Evolutionary conservation across 2,797 vertebrate species (phyloP).

Genomic region (Aldrovandia affinis): DNA sequence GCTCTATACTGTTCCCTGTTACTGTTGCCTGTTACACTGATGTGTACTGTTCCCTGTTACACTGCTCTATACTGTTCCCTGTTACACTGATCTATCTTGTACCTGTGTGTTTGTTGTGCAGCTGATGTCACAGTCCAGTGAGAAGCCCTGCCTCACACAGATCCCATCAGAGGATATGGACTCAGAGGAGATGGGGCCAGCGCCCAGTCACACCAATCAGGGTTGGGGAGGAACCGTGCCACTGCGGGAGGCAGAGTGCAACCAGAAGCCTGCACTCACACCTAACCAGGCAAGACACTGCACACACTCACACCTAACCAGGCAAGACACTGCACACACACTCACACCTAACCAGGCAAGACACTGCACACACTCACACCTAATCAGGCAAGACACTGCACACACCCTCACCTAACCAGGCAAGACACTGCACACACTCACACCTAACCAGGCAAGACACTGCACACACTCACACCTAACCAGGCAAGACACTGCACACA

Average conservation of each 20-base stretch:
- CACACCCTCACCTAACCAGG: conserved; percentile 56
- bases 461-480: conserved; percentile 42
- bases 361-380: neutral
- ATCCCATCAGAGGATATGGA: conserved; percentile 95
- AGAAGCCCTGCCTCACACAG: conserved; percentile 89
- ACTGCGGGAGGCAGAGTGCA: conserved; percentile 66
- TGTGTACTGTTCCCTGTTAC: neutral
- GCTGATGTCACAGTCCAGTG: conserved; percentile 85
- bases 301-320: neutral
- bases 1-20: neutral
- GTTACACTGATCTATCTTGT: neutral
- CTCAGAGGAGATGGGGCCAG: conserved; percentile 74
- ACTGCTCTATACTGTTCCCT: neutral
- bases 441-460: neutral
- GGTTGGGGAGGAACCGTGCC: conserved; percentile 59
- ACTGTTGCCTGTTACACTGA: too few species aligned
- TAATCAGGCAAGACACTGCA: neutral
- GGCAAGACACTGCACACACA: too few species aligned
- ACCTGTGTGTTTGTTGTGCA: conserved; percentile 36
- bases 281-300: conserved; percentile 67
- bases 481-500: conserved; percentile 61
- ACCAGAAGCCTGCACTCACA: conserved; percentile 57
- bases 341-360: conserved; percentile 66
- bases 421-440: conserved; percentile 51
- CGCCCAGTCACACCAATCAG: conserved; percentile 52